Evolutionary conservation across 2,797 vertebrate species (phyloP).

Genomic region (Eurystomus glaucurus): DNA sequence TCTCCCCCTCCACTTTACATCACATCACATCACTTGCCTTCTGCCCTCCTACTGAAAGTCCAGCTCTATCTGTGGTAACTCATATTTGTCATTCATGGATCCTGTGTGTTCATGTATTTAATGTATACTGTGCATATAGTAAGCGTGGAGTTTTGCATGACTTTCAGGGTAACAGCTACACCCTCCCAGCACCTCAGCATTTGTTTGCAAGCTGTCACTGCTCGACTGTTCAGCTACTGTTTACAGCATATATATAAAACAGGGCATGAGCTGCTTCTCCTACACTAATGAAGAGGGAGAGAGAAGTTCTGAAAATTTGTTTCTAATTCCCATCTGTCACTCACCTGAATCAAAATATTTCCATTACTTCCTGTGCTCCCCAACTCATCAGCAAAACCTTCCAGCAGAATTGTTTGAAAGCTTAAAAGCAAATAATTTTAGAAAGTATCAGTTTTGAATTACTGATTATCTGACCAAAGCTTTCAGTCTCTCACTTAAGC

Average conservation of each 20-base stretch:
- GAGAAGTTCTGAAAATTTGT: background rate
- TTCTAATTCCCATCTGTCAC: background rate
- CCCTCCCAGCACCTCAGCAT: background rate
- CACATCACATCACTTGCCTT: background rate
- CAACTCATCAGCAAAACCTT: background rate
- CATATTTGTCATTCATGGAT: fast-evolving
- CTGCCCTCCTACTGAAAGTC: background rate
- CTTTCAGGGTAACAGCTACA: background rate
- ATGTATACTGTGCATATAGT: background rate
- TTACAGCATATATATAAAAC: background rate
- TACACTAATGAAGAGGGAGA: background rate
- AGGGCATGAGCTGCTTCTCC: background rate
- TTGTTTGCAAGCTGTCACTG: background rate
- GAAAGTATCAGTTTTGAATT: background rate
- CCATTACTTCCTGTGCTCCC: background rate
- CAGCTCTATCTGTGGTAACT: background rate
- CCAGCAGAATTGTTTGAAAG: background rate
- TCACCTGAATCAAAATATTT: background rate
- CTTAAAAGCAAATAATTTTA: background rate
- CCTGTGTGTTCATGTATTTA: too few relatives aligned
- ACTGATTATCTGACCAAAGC: background rate
- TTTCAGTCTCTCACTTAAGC: background rate
- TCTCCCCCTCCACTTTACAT: background rate
- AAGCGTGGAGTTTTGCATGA: background rate
- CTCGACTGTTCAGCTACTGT: background rate